Evolutionary conservation across 2,797 vertebrate species (phyloP), one percentile per base, ranked within the genome.

Genomic region (Pogoniulus pusillus): DNA sequence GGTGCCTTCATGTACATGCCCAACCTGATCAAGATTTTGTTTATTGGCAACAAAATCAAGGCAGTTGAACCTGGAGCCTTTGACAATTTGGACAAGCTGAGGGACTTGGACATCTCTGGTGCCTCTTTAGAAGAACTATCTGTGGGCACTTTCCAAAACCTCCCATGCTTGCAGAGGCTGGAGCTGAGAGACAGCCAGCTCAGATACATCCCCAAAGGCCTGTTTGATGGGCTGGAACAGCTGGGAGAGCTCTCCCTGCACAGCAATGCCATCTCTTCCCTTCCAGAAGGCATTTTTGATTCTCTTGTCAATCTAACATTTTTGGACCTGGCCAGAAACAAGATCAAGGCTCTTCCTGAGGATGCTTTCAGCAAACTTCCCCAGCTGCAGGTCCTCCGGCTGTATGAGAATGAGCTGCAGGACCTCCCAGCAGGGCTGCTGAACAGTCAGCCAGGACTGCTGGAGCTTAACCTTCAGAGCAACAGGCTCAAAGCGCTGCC

Each of bases 281-380:
- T 98, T 81, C 98, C 98, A 77, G 96, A 98, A 9, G 97, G 97
- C 9, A 68, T 96, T 30, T 98, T 99, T 94, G 97, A 98, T 55
- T 93, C 95, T 39, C 97, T 98, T 6, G 53, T 96, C 51, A 97
- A 96, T 84, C 97, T 98, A 23, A 12, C 6, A 1, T 2, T 53
- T 5, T 93, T 98, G 69, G 96, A 98, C 94, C 95, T 98, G 68
- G 97, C 95, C 55, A 98, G 91, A 93, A 98, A 98, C 90, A 96
- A 90, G 39, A 96, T 98, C 27, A 77, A 82, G 0, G 23, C 82
- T 51, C 81, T 98, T 74, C 94, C 97, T 19, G 35, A 73, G 10
- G 59, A 91, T 35, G 82, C 79, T 89, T 98, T 98, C 87, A 96
- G 96, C 58, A 96, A 97, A 26, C 96, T 98, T 12, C 83, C 47